These are phyloP conservation scores for Ciconia maguari DNA, from an alignment of 2,113 vertebrate genomes.

Conservation along the genomic window DNA sequence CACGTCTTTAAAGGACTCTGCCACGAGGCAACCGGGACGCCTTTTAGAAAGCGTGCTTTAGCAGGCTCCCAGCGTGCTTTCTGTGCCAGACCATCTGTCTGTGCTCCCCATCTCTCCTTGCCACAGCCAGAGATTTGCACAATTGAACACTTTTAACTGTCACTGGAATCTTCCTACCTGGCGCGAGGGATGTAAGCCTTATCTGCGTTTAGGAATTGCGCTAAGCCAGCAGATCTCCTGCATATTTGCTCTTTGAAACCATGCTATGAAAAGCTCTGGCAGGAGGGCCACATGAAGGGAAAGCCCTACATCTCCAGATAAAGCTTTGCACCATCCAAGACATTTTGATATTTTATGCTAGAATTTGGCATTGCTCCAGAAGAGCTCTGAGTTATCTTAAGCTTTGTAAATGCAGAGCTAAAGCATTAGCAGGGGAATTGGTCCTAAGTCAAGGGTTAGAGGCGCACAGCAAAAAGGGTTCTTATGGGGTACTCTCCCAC, in stretches of 20 bases:
- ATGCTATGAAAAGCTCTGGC: constrained; percentile 6
- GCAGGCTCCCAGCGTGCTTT: not conserved
- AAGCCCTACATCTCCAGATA: constrained; percentile 55
- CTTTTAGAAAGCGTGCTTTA: not conserved
- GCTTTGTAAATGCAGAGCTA: constrained; percentile 51
- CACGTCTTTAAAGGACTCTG: not conserved
- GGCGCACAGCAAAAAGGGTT: not conserved
- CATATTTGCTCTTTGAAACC: constrained; percentile 30
- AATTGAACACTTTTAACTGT: constrained; percentile 18
- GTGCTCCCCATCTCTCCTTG: constrained; percentile 2
- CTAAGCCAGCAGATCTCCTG: constrained; percentile 41
- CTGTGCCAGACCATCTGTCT: constrained; percentile 48
- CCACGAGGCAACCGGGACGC: not conserved
- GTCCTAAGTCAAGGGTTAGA: constrained; percentile 26
- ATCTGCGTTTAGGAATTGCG: constrained; percentile 52
- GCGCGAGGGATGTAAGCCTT: constrained; percentile 33
- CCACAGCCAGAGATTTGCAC: constrained; percentile 49
- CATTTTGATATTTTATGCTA: constrained; percentile 44
- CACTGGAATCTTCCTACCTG: constrained; percentile 58
- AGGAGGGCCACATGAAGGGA: constrained; percentile 34
- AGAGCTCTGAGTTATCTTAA: constrained; percentile 62
- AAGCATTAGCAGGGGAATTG: constrained; percentile 42
- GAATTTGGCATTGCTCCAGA: constrained; percentile 33
- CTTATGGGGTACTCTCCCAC: not conserved
- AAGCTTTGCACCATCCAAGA: constrained; percentile 31